A percentile compares a stretch with the other conserved stretches of the same genome.
Evolutionary conservation across 2,888 invertebrate genomes (phyloP).

Genomic region (Drosophila stalkeri): DNA sequence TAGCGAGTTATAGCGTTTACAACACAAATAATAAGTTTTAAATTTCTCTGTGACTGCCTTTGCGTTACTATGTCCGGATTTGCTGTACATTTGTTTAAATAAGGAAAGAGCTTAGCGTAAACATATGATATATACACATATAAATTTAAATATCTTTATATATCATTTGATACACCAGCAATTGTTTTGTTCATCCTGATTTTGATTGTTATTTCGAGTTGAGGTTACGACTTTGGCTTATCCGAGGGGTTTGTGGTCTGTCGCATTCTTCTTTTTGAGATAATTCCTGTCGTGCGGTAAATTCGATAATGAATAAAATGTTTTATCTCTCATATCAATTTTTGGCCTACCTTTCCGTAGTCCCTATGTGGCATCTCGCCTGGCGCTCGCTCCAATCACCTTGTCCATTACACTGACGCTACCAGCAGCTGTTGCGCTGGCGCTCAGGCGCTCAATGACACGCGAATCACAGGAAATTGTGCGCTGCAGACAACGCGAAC

Average conservation of each 20-base stretch:
- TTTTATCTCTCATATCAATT: not conserved
- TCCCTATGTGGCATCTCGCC: constrained; percentile 57
- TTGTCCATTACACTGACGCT: constrained; percentile 38
- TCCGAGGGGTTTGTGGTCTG: not conserved
- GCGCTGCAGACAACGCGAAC: constrained; percentile 85
- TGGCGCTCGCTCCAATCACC: constrained; percentile 23
- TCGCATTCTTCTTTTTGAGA: constrained; percentile 3
- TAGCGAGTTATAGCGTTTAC: constrained; percentile 53
- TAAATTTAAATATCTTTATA: not conserved
- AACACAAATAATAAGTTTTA: constrained; percentile 54
- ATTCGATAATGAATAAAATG: too few relatives aligned
- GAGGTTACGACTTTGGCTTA: constrained; percentile 14
- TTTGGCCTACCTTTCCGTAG: constrained; percentile 15
- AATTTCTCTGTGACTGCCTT: constrained; percentile 36
- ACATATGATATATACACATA: not conserved
- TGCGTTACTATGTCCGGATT: constrained; percentile 17
- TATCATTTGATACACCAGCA: constrained; percentile 15
- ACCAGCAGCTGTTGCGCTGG: constrained; percentile 20
- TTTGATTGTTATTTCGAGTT: constrained; percentile 28
- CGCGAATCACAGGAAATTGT: constrained; percentile 76
- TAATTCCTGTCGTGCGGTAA: not conserved
- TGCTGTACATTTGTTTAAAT: constrained; percentile 31
- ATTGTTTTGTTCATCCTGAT: not conserved
- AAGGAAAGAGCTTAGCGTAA: constrained; percentile 27
- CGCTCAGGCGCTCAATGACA: constrained; percentile 64